Percentiles rank a stretch among this genome's conserved stretches.
Evolutionary conservation across 2,888 invertebrate genomes (phyloP).

Genomic region (Mesochorus sp.): DNA sequence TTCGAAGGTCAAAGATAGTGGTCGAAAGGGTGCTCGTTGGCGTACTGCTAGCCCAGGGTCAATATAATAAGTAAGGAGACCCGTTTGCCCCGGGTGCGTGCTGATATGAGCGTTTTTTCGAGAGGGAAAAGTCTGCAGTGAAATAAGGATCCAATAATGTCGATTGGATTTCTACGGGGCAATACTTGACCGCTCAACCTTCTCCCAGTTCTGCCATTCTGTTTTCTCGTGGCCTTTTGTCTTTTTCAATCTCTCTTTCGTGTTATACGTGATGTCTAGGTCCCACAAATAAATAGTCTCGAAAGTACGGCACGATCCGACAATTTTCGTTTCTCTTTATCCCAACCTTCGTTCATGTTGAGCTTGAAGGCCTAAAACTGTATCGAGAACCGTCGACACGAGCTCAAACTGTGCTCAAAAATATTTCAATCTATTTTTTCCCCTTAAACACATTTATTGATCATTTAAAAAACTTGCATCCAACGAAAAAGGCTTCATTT

Average conservation of each 20-base stretch:
- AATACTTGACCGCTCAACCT: neutral
- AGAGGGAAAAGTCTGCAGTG: conserved; percentile 76
- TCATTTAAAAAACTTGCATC: too few relatives aligned
- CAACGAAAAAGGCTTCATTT: too few relatives aligned
- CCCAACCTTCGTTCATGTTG: too few relatives aligned
- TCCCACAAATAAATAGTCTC: too few relatives aligned
- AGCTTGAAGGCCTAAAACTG: too few relatives aligned
- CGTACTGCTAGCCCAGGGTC: conserved; percentile 66
- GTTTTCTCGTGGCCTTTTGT: conserved; percentile 18
- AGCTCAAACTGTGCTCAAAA: too few relatives aligned
- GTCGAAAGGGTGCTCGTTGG: conserved; percentile 51
- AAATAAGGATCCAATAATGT: conserved; percentile 77
- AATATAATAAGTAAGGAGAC: conserved; percentile 70
- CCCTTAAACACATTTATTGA: too few relatives aligned
- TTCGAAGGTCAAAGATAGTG: conserved; percentile 51
- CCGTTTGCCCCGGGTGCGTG: conserved; percentile 69
- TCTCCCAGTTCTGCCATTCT: conserved; percentile 29
- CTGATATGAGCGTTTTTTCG: conserved; percentile 77
- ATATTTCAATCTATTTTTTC: too few relatives aligned
- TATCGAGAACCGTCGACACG: too few relatives aligned
- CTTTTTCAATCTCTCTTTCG: conserved; percentile 12
- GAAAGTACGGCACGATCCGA: neutral
- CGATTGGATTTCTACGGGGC: conserved; percentile 61
- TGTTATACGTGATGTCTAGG: too few relatives aligned
- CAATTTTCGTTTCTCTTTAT: neutral